Percentiles rank a stretch among this genome's conserved stretches.
Conservation (phyloP, 1,140 invertebrate species). For the Tetranychus urticae region DNA sequence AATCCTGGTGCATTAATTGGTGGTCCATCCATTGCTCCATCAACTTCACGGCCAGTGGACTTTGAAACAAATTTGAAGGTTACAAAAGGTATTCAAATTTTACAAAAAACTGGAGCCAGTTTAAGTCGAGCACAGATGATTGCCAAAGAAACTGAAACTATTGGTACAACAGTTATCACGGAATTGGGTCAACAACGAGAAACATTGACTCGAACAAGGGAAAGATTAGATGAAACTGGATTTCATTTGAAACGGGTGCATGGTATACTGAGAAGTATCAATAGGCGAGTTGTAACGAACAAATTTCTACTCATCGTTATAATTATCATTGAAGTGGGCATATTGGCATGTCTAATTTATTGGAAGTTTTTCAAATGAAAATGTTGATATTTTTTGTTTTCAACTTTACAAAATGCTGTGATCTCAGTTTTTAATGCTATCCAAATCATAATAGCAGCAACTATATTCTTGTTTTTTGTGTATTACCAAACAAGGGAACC, state of each 20-base stretch:
- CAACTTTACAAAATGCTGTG: too few species aligned
- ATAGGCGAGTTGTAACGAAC: constrained; percentile 34
- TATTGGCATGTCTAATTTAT: constrained; percentile 20
- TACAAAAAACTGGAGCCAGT: constrained; percentile 37
- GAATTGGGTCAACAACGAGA: constrained; percentile 38
- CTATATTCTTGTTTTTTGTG: too few species aligned
- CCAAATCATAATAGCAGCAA: too few species aligned
- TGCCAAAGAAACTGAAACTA: constrained; percentile 47
- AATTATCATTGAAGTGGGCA: constrained; percentile 34
- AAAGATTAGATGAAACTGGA: constrained; percentile 33
- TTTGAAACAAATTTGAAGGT: not conserved
- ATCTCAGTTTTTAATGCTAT: too few species aligned
- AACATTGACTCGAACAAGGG: constrained; percentile 31
- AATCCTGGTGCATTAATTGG: not conserved
- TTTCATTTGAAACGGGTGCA: constrained; percentile 30
- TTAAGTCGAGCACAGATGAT: constrained; percentile 40
- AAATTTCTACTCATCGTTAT: constrained; percentile 39
- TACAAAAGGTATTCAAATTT: constrained; percentile 28
- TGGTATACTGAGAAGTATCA: constrained; percentile 34
- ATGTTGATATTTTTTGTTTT: too few species aligned
- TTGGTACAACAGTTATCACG: constrained; percentile 43
- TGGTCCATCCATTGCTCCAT: not conserved
- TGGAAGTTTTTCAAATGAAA: not conserved
- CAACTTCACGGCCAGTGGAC: not conserved
- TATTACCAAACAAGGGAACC: too few species aligned